Conservation (phyloP, 1,140 invertebrate genomes). For the Drosophila chauvacae region DNA sequence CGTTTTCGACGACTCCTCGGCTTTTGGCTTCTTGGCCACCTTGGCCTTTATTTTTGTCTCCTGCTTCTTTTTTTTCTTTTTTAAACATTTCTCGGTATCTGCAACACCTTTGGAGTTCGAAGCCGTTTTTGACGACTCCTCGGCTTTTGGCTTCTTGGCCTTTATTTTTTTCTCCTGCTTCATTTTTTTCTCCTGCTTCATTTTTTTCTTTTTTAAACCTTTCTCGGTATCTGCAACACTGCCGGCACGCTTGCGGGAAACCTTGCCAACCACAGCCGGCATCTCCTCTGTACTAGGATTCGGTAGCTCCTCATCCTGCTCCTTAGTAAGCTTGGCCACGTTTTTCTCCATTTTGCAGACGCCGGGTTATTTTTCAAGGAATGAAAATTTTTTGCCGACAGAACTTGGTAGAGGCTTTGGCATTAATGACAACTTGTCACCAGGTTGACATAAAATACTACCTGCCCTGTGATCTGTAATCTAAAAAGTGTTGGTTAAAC, state of each 20-base stretch:
- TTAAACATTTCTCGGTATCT: neutral
- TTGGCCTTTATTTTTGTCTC: too few relatives aligned
- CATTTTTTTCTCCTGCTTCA: too few relatives aligned
- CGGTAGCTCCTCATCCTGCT: too few relatives aligned
- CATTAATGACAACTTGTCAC: too few relatives aligned
- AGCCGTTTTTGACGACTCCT: neutral
- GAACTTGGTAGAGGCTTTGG: neutral
- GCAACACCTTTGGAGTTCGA: neutral
- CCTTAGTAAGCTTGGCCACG: too few relatives aligned
- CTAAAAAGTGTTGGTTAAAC: neutral
- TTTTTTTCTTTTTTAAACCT: too few relatives aligned
- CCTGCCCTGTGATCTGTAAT: neutral
- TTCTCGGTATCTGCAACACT: neutral
- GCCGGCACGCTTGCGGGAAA: too few relatives aligned
- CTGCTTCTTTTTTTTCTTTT: neutral
- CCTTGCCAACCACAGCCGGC: too few relatives aligned
- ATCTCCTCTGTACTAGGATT: too few relatives aligned
- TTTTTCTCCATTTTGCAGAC: neutral
- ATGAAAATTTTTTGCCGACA: neutral
- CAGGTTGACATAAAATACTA: neutral
- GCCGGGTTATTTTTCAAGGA: neutral
- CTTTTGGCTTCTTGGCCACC: neutral
- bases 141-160: neutral
- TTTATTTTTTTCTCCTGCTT: too few relatives aligned
- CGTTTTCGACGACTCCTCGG: accelerated